These are phyloP conservation scores for Physeter macrocephalus DNA, from an alignment of 2,113 vertebrate species.

Conservation along the genomic window DNA sequence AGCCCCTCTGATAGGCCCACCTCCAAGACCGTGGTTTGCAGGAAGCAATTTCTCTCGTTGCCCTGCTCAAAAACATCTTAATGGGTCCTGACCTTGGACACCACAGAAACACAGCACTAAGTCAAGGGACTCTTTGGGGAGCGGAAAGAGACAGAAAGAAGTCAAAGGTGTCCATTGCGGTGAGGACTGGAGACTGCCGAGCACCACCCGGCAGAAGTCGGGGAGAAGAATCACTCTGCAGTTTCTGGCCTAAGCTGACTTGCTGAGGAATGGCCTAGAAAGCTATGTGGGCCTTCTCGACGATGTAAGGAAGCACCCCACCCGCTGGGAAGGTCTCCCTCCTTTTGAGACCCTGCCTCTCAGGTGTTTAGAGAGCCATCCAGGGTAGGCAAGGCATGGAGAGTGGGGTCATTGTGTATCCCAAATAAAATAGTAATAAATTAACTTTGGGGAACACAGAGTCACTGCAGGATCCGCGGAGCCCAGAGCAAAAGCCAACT, in stretches of 20 bases:
- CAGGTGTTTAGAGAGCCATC: neutral
- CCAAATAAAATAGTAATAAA: constrained; percentile 6
- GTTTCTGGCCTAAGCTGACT: neutral
- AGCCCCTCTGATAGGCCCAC: neutral
- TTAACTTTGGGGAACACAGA: neutral
- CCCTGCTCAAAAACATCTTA: neutral
- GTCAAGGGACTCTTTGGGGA: neutral
- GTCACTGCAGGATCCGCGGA: neutral
- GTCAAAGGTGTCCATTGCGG: neutral
- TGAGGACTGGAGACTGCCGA: neutral
- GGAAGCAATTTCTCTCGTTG: neutral
- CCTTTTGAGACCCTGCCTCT: neutral
- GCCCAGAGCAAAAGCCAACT: constrained; percentile 18
- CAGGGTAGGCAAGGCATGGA: neutral
- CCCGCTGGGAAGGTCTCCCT: neutral
- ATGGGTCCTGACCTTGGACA: neutral
- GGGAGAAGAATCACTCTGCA: neutral
- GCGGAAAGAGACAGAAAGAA: neutral
- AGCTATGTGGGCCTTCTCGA: neutral
- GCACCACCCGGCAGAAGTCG: neutral
- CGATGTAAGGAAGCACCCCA: accelerated
- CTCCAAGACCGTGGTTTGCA: neutral
- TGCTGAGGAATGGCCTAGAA: neutral
- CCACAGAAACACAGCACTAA: neutral
- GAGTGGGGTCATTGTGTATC: neutral